phyloP scores from a whole-genome alignment of 1,140 invertebrate species.

The Zaprionus kolodkinae region DNA sequence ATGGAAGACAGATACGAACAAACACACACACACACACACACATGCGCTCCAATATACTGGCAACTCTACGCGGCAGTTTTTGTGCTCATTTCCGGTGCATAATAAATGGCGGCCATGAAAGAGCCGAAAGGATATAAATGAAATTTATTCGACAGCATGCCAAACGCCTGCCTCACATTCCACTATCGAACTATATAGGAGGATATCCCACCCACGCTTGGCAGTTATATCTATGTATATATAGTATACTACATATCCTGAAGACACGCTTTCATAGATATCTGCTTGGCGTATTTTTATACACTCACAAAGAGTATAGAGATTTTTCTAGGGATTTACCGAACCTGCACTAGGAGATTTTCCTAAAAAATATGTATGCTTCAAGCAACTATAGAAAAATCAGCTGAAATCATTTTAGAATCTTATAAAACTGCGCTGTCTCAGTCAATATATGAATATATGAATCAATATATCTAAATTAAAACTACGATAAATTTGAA shows the following conservation, averaged over 20 bases:
- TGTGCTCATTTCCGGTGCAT: conserved; percentile 69
- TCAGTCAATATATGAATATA: too few relatives aligned
- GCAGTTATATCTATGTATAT: not conserved
- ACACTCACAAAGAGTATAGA: not conserved
- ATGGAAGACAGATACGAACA: conserved; percentile 10
- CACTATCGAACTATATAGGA: not conserved
- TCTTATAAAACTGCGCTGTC: too few relatives aligned
- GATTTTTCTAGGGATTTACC: too few relatives aligned
- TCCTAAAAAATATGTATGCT: too few relatives aligned
- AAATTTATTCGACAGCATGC: conserved; percentile 35
- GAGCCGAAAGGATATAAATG: conserved; percentile 48
- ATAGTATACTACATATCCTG: conserved; percentile 6
- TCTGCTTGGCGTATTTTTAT: conserved; percentile 10
- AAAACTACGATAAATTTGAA: too few relatives aligned
- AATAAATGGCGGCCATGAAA: conserved; percentile 55
- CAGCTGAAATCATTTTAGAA: too few relatives aligned
- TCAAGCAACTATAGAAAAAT: too few relatives aligned
- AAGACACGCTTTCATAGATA: conserved; percentile 31
- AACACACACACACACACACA: conserved; percentile 9
- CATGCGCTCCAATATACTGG: not conserved
- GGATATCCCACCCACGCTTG: not conserved
- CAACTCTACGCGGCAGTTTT: conserved; percentile 30
- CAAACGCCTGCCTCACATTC: not conserved
- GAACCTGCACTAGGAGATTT: too few relatives aligned
- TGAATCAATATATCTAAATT: too few relatives aligned